Conservation (phyloP, 2,113 vertebrate species). For the Cynocephalus volans region DNA sequence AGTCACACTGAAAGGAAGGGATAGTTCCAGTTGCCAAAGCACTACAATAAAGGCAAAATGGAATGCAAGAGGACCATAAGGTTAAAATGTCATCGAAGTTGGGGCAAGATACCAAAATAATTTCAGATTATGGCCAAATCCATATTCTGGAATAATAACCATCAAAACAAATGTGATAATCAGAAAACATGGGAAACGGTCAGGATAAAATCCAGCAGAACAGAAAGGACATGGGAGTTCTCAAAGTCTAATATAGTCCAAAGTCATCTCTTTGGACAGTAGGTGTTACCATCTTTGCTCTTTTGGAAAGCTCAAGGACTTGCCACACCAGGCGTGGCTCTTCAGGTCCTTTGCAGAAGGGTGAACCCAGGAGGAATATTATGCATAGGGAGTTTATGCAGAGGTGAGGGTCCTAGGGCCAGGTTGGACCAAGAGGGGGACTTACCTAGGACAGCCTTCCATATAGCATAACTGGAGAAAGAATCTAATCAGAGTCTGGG, state of each 20-base stretch:
- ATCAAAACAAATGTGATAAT: slow-evolving; percentile 46
- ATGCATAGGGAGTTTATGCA: not conserved
- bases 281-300: not conserved
- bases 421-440: not conserved
- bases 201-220: not conserved
- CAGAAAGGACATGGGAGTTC: not conserved
- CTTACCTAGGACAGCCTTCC: not conserved
- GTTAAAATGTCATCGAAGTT: slow-evolving; percentile 34
- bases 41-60: not conserved
- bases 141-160: not conserved
- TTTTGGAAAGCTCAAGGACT: not conserved
- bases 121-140: slow-evolving; percentile 11
- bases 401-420: not conserved
- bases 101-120: slow-evolving; percentile 23
- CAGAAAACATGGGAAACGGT: not conserved
- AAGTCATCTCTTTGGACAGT: not conserved
- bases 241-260: not conserved
- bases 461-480: not conserved
- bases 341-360: not conserved
- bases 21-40: not conserved
- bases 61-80: not conserved
- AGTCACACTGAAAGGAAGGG: not conserved
- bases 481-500: not conserved
- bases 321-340: not conserved
- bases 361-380: not conserved